These are phyloP conservation scores for Cyprinodon diabolis DNA, from an alignment of 2,797 vertebrate genomes.

Conservation along the genomic window DNA sequence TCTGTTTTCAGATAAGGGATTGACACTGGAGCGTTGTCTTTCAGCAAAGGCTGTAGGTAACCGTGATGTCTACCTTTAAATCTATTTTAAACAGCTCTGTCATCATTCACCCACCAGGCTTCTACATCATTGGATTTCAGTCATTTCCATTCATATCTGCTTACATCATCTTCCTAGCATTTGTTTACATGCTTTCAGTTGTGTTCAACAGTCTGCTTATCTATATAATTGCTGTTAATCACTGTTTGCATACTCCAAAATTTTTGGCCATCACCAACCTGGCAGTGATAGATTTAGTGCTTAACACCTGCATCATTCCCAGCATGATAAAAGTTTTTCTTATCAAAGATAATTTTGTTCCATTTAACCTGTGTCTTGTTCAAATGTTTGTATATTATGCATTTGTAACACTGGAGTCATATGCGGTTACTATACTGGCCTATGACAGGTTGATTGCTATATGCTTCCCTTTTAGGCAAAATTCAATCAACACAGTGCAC, in stretches of 20 bases:
- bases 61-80: slow-evolving; percentile 47
- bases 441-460: slow-evolving; percentile 76
- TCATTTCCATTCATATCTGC: slow-evolving; percentile 45
- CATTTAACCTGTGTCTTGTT: slow-evolving; percentile 67
- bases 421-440: slow-evolving; percentile 68
- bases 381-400: slow-evolving; percentile 73
- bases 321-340: slow-evolving; percentile 73
- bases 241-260: slow-evolving; percentile 69
- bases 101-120: slow-evolving; percentile 71
- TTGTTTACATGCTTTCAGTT: slow-evolving; percentile 64
- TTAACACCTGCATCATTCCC: slow-evolving; percentile 70
- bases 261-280: slow-evolving; percentile 73
- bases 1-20: not conserved
- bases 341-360: slow-evolving; percentile 65
- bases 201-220: slow-evolving; percentile 70
- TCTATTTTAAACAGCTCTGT: slow-evolving; percentile 45
- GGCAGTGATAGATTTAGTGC: slow-evolving; percentile 64
- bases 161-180: slow-evolving; percentile 70
- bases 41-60: not conserved
- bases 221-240: slow-evolving; percentile 53
- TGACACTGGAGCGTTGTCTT: not conserved
- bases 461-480: slow-evolving; percentile 73
- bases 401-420: slow-evolving; percentile 51
- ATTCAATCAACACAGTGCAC: slow-evolving; percentile 63
- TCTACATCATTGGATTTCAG: slow-evolving; percentile 69